Evolutionary conservation across 2,113 vertebrate genomes (phyloP), one percentile per base, ranked within the genome.

Genomic region (Bos javanicus): DNA sequence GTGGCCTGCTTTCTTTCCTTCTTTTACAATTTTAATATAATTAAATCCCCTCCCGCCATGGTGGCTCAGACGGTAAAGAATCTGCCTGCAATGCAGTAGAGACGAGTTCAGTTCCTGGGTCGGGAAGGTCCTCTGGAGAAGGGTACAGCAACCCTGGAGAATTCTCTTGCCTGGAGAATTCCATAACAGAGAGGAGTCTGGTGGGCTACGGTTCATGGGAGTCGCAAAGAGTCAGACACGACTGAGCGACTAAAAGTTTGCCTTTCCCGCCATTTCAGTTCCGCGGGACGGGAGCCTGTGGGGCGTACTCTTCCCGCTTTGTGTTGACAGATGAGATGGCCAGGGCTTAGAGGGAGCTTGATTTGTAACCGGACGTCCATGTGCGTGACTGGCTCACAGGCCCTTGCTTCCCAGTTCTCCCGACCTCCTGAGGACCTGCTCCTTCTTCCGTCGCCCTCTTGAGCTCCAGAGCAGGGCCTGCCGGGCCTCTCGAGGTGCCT

Each of bases 361-460:
- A 0, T 64, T 46, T 46, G 28, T 46, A 14, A 9, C 17, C 4
- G 4, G 6, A 28, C 2, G 16, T 39, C 23, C 6, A 0, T 33
- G 0, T 56, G 39, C 23, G 0, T 2, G 23, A 19, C 50, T 14
- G 2, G 43, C 26, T 14, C 33, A 1, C 6, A 1, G 8, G 5
- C 46, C 36, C 78, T 80, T 14, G 5, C 28, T 23, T 64, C 36
- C 39, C 23, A 6, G 15, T 16, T 76, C 54, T 52, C 64, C 52
- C 3, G 11, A 12, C 52, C 59, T 48, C 23, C 6, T 21, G 36
- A 36, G 46, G 28, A 50, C 14, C 50, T 71, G 86, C 60, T n/a
- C 60, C 39, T 82, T 7, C 50, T 82, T 23, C 19, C 57, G 48
- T 56, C 12, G 0, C 56, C 25, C 36, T 11, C 48, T 14, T 23